Percentiles rank a stretch among this genome's conserved stretches.
Evolutionary conservation across 2,797 vertebrate species (phyloP).

Genomic region (Lagocephalus sceleratus): DNA sequence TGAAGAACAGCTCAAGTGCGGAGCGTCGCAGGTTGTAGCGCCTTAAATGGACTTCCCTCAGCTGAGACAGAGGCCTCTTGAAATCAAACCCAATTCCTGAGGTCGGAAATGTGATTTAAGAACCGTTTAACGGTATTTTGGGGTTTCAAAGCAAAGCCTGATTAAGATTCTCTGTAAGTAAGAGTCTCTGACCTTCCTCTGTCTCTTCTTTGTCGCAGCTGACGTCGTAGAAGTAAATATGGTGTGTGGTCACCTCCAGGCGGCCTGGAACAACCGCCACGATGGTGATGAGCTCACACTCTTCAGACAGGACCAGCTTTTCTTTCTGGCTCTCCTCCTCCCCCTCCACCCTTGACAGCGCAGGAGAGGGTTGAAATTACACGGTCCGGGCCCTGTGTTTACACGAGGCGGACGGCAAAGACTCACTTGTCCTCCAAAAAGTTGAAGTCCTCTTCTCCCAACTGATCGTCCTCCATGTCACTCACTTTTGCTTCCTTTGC

Average conservation of each 20-base stretch:
- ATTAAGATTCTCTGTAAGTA: not conserved
- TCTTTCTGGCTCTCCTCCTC: constrained; percentile 89
- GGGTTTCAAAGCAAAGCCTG: not conserved
- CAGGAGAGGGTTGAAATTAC: not conserved
- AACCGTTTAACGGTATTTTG: not conserved
- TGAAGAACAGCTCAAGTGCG: constrained; percentile 95
- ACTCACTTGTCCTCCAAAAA: constrained; percentile 85
- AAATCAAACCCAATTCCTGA: constrained; percentile 93
- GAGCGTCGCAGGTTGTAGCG: constrained; percentile 96
- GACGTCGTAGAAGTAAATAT: constrained; percentile 94
- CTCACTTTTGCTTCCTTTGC: constrained; percentile 97
- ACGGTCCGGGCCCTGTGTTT: not conserved
- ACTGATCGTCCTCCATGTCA: constrained; percentile 89
- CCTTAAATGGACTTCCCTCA: constrained; percentile 92
- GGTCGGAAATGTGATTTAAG: constrained; percentile 17
- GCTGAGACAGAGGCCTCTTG: constrained; percentile 89
- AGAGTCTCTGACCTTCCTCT: constrained; percentile 81
- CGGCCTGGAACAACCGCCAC: constrained; percentile 87
- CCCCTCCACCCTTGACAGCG: constrained; percentile 75
- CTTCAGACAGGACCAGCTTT: constrained; percentile 92
- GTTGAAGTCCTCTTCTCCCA: constrained; percentile 88
- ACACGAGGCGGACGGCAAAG: not conserved
- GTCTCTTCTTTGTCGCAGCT: constrained; percentile 92
- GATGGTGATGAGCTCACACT: constrained; percentile 95
- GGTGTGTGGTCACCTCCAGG: constrained; percentile 93